A percentile compares a stretch with the other conserved stretches of the same genome.
Conservation (phyloP, 2,888 invertebrate genomes). For the Aquatica leii region DNA sequence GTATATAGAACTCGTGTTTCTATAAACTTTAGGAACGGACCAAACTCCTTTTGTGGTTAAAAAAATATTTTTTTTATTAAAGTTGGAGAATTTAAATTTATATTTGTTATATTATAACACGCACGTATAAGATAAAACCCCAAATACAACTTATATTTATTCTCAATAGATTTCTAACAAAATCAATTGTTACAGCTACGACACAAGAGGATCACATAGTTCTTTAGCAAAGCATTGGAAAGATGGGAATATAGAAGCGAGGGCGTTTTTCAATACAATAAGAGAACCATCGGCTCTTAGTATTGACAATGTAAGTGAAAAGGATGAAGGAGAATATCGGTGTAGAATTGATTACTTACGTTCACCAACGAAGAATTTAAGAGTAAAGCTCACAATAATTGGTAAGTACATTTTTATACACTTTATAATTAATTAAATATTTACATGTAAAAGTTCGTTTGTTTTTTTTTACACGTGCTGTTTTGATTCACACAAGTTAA, state of each 20-base stretch:
- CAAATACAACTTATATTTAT: too few species aligned
- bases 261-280: constrained; percentile 74
- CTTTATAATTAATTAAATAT: neutral
- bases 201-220: constrained; percentile 68
- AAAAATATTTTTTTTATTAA: too few species aligned
- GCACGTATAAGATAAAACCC: too few species aligned
- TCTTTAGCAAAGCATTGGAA: constrained; percentile 75
- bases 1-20: constrained; percentile 36
- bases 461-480: too few species aligned
- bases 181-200: constrained; percentile 66
- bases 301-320: constrained; percentile 69
- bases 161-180: neutral
- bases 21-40: constrained; percentile 24
- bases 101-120: too few species aligned
- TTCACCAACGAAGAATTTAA: constrained; percentile 80
- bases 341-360: constrained; percentile 83
- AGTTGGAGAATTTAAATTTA: too few species aligned
- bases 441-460: neutral
- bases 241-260: constrained; percentile 70
- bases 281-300: constrained; percentile 74
- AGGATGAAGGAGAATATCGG: constrained; percentile 80
- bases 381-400: constrained; percentile 76
- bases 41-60: constrained; percentile 20
- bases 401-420: constrained; percentile 66
- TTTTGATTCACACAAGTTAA: constrained; percentile 32